Conservation (phyloP, 35 echinoderm and acorn worm genomes). For the Ophiothrix spiculata region DNA sequence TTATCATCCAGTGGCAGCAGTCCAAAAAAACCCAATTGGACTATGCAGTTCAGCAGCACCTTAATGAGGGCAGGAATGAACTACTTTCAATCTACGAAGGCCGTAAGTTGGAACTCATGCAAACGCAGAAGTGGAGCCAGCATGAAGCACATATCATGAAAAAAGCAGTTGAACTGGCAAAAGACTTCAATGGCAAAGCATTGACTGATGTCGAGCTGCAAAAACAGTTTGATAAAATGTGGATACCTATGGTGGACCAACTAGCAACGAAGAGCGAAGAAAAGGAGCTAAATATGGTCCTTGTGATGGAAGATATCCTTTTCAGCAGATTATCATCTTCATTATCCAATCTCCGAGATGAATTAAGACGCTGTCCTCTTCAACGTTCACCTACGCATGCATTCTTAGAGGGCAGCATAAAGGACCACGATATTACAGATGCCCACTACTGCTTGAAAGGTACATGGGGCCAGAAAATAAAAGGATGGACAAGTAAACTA, state of each 20-base stretch:
- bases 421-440: too few relatives aligned
- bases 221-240: neutral
- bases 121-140: neutral
- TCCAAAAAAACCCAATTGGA: neutral
- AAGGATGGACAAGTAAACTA: too few relatives aligned
- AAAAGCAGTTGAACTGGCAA: conserved; percentile 5
- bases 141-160: conserved; percentile 25
- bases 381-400: neutral
- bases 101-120: conserved; percentile 7
- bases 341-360: neutral
- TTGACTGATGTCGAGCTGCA: conserved; percentile 8
- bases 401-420: neutral
- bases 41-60: conserved; percentile 20
- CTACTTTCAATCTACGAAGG: conserved; percentile 21
- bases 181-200: neutral
- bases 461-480: too few relatives aligned
- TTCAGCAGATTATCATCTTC: neutral
- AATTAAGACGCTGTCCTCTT: neutral
- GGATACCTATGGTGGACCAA: neutral
- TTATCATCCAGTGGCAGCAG: conserved; percentile 33
- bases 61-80: neutral
- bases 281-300: neutral
- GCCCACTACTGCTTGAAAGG: too few relatives aligned
- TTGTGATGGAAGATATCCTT: neutral
- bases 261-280: neutral